Conservation (phyloP, 2,113 vertebrate genomes). For the Proteles cristata region DNA sequence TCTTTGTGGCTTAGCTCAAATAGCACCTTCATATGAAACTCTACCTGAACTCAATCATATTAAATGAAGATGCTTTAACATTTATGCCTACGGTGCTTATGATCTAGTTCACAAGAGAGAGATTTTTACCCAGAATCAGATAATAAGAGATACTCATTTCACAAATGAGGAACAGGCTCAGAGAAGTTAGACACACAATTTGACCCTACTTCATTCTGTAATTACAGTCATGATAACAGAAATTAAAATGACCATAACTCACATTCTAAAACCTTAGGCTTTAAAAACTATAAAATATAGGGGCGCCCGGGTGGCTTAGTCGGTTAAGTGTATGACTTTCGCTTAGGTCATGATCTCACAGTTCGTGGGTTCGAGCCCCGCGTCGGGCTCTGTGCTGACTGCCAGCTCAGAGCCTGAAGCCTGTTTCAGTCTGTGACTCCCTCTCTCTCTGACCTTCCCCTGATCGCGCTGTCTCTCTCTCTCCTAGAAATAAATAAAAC, state of each 20-base stretch:
- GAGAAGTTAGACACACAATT: conserved; percentile 9
- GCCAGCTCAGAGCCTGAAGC: too few species aligned
- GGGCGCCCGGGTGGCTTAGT: too few species aligned
- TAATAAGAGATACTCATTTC: conserved; percentile 52
- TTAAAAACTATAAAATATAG: conserved; percentile 50
- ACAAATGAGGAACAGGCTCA: not conserved
- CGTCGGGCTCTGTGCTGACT: too few species aligned
- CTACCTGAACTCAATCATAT: not conserved
- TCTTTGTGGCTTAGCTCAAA: conserved; percentile 45
- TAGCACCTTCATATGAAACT: conserved; percentile 9
- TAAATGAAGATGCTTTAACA: conserved; percentile 43
- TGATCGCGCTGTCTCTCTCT: too few species aligned
- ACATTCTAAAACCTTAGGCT: conserved; percentile 9
- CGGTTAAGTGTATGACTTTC: too few species aligned
- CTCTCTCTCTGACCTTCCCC: too few species aligned
- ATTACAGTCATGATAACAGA: conserved; percentile 39
- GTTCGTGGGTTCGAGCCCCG: too few species aligned
- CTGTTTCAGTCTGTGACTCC: too few species aligned
- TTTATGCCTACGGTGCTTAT: conserved; percentile 20
- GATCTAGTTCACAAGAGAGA: conserved; percentile 30
- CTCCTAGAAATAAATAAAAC: too few species aligned
- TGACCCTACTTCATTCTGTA: not conserved
- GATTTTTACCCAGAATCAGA: conserved; percentile 24
- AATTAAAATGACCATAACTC: conserved; percentile 42
- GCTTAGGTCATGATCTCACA: too few species aligned